These are phyloP conservation scores for Agrochola litura DNA, from an alignment of 2,888 invertebrate genomes.

Conservation along the genomic window DNA sequence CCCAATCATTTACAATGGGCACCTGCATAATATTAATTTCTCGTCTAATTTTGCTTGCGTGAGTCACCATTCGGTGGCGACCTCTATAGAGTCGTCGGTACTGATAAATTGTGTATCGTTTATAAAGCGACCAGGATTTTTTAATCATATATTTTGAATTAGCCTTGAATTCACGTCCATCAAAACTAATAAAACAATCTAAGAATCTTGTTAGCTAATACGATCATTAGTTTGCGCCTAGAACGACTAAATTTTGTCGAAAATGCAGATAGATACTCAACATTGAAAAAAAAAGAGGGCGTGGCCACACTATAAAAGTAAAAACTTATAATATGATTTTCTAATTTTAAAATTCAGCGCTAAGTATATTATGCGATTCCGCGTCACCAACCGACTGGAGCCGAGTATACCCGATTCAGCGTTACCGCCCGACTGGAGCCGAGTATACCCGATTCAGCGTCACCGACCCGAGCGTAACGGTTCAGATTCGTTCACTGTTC, in stretches of 20 bases:
- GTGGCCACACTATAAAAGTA: no score
- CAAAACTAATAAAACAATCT: slow-evolving; percentile 35
- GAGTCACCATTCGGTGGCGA: neutral
- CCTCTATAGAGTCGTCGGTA: neutral
- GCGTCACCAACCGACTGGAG: no score
- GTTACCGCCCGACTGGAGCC: no score
- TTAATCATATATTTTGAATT: neutral
- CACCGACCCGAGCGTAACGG: no score
- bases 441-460: no score
- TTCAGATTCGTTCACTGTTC: no score
- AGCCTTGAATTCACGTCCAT: slow-evolving; percentile 60
- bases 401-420: no score
- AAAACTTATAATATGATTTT: no score
- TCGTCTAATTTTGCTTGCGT: neutral
- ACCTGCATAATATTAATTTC: neutral
- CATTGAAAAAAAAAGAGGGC: no score
- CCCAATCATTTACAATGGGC: neutral
- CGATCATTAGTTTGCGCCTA: slow-evolving; percentile 54
- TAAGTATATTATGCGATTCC: no score
- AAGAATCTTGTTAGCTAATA: slow-evolving; percentile 63
- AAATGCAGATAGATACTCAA: slow-evolving; percentile 45
- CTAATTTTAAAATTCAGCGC: no score
- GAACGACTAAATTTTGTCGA: slow-evolving; percentile 33
- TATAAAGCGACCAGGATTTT: neutral
- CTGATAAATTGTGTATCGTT: neutral